Evolutionary conservation across 1,140 invertebrate species (phyloP).

Genomic region (Drosophila nikananu): DNA sequence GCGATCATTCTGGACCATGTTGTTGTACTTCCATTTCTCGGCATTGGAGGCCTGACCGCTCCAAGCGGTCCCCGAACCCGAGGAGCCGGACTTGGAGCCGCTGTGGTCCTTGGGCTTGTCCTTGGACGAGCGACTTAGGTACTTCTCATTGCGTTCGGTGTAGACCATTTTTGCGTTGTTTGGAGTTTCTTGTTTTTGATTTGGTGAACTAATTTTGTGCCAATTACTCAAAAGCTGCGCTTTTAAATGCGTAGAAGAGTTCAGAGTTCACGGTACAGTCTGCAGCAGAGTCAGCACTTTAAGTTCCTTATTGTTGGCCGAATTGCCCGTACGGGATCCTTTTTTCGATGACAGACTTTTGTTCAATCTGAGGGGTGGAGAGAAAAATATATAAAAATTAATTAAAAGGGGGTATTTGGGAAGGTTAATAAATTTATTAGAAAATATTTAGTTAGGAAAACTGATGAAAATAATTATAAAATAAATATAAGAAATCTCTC

Average conservation of each 20-base stretch:
- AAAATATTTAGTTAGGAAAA: no score
- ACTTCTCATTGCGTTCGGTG: slow-evolving; percentile 77
- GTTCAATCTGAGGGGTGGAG: slow-evolving; percentile 86
- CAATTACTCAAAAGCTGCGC: slow-evolving; percentile 49
- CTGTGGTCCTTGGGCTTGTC: slow-evolving; percentile 34
- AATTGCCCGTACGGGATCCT: slow-evolving; percentile 90
- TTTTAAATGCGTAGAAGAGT: slow-evolving; percentile 24
- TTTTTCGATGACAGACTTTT: slow-evolving; percentile 89
- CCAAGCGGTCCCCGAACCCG: slow-evolving; percentile 40
- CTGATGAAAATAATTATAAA: no score
- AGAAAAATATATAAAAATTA: neutral
- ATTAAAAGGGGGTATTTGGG: neutral
- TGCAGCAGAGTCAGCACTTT: slow-evolving; percentile 91
- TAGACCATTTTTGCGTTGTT: slow-evolving; percentile 70
- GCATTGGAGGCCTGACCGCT: slow-evolving; percentile 62
- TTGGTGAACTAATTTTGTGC: slow-evolving; percentile 22
- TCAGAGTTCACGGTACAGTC: slow-evolving; percentile 88
- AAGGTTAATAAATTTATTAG: no score
- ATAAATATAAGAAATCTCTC: neutral
- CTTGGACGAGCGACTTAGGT: slow-evolving; percentile 48
- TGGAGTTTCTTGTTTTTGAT: slow-evolving; percentile 13
- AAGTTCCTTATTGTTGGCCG: slow-evolving; percentile 90
- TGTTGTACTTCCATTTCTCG: slow-evolving; percentile 84
- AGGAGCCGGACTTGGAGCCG: slow-evolving; percentile 7
- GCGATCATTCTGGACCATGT: slow-evolving; percentile 79